These are phyloP conservation scores for Asbolus verrucosus DNA, from an alignment of 1,140 invertebrate genomes.

Conservation along the genomic window DNA sequence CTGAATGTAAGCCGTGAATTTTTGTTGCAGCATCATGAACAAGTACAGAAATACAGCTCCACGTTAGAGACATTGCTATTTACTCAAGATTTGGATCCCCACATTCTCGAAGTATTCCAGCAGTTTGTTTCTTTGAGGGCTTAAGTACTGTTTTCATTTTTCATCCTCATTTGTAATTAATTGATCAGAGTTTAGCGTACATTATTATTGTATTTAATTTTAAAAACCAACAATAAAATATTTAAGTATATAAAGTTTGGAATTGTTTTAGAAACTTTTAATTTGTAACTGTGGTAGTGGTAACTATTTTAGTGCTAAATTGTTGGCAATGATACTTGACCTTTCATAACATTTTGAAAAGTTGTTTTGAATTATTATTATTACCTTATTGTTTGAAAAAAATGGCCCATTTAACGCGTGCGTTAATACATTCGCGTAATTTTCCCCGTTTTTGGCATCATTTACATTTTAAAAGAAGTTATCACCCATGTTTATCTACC, in stretches of 20 bases:
- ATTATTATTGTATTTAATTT: too few relatives aligned
- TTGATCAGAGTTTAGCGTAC: background rate
- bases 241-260: too few relatives aligned
- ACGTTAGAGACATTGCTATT: slow-evolving; percentile 95
- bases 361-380: too few relatives aligned
- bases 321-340: too few relatives aligned
- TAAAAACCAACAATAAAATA: too few relatives aligned
- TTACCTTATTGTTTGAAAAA: background rate
- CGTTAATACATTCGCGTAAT: background rate
- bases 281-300: too few relatives aligned
- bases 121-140: slow-evolving; percentile 87
- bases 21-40: slow-evolving; percentile 88
- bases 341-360: too few relatives aligned
- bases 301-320: too few relatives aligned
- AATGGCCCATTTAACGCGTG: slow-evolving; percentile 22
- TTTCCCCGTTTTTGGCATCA: slow-evolving; percentile 1
- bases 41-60: slow-evolving; percentile 97
- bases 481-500: slow-evolving; percentile 4
- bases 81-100: slow-evolving; percentile 94
- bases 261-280: too few relatives aligned
- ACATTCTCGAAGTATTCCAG: slow-evolving; percentile 97
- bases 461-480: background rate
- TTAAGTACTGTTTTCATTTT: slow-evolving; percentile 21
- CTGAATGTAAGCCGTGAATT: slow-evolving; percentile 29
- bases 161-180: slow-evolving; percentile 3